Base-by-base conservation (phyloP, 2,888 invertebrate species). In the Rhogogaster chlorosoma region DNA sequence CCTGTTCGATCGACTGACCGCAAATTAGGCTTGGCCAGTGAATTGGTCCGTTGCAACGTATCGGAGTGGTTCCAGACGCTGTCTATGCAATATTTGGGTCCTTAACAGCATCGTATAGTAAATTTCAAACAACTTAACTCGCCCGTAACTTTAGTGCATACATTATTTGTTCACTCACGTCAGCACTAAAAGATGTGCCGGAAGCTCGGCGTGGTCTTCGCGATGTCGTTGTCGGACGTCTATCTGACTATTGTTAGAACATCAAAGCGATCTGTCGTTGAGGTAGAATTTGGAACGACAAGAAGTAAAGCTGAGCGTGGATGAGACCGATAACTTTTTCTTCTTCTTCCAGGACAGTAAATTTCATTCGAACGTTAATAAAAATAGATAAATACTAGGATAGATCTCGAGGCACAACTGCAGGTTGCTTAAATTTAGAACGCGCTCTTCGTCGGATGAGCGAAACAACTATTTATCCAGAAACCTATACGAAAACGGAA, bases 381-480 rank as follows among this genome's bases (percentile, higher is more conserved):
- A 80, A 80, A 80, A 80, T 80, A 57, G 61, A 22, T 80, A 57
- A 80, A 80, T 26, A 80, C 26, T 12, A 12, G 26, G 7, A 15
- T 77, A 32, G 77, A 32, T 12, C 36, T 73, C 32, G n/a, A 26
- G n/a, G 61, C 70, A 49, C 80, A 61, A 80, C 36, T 80, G 80
- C 80, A 80, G 80, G 57, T 61, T 36, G 29, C 9, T 67, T 83
- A 83, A 45, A 83, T 83, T 67, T 83, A 83, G 83, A 83, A 83
- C 67, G 12, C 80, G 38, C 67, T 80, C 67, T 67, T 83, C 67
- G 83, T 53, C n/a, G 67, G 83, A 83, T 29, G 42, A 45, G 32
- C 15, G 83, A 67, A 83, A 70, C 67, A 83, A 83, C 70, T 45
- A 67, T 83, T 83, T 70, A 45, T 83, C 83, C 29, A 83, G 80